Evolutionary conservation across 2,113 vertebrate species (phyloP).

Genomic region (Sylvia atricapilla): DNA sequence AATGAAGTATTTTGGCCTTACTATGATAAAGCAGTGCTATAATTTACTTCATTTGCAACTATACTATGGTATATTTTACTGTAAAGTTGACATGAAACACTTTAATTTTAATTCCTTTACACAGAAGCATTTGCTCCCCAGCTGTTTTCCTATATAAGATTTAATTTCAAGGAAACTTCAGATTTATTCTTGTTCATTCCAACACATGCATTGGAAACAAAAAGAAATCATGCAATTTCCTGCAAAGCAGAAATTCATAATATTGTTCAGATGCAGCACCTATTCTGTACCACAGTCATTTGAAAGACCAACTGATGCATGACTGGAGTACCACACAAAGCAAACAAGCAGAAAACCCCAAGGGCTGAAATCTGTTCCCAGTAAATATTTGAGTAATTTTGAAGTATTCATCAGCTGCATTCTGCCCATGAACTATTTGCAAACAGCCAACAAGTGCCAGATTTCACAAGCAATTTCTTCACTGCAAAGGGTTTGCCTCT

Average conservation of each 20-base stretch:
- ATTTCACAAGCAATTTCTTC: not conserved
- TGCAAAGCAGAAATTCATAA: not conserved
- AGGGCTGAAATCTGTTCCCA: constrained; percentile 34
- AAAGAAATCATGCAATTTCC: not conserved
- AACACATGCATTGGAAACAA: not conserved
- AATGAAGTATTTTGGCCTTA: constrained; percentile 38
- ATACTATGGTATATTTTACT: not conserved
- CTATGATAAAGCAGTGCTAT: not conserved
- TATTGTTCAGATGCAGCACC: not conserved
- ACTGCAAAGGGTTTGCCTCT: not conserved
- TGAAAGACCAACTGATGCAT: constrained; percentile 3
- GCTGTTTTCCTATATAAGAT: not conserved
- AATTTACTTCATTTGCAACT: constrained; percentile 8
- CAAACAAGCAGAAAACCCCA: not conserved
- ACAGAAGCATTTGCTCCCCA: not conserved
- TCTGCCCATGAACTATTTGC: not conserved
- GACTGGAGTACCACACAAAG: not conserved
- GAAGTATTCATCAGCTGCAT: constrained; percentile 9
- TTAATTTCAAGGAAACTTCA: not conserved
- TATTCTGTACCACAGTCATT: not conserved
- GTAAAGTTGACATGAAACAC: not conserved
- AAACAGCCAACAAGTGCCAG: not conserved
- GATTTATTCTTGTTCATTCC: not conserved
- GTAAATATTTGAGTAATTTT: constrained; percentile 55
- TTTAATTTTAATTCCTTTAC: not conserved